These are phyloP conservation scores for Phrynocephalus forsythii DNA, from an alignment of 2,797 vertebrate species.

Conservation along the genomic window DNA sequence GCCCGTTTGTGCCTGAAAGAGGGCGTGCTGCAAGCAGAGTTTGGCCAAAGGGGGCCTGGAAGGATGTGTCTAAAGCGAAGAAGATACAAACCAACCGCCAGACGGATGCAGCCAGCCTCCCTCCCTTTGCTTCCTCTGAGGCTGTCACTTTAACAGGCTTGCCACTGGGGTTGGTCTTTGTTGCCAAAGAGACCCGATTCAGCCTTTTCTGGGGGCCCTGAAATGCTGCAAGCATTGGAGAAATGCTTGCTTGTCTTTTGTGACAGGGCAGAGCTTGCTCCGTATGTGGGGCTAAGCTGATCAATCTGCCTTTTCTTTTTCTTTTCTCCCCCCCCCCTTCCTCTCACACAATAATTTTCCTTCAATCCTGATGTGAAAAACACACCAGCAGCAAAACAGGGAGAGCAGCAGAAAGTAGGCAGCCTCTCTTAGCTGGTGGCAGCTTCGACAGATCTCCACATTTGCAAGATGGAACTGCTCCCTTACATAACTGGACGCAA, in stretches of 20 bases:
- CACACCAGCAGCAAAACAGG: constrained; percentile 85
- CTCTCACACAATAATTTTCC: constrained; percentile 59
- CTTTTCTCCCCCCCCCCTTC: constrained; percentile 73
- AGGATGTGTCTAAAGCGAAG: not conserved
- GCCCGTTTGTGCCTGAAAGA: no score
- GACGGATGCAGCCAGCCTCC: not conserved
- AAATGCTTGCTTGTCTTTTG: constrained; percentile 83
- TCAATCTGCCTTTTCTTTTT: constrained; percentile 83
- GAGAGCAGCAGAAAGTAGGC: constrained; percentile 86
- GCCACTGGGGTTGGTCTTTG: constrained; percentile 70
- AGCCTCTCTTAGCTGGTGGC: constrained; percentile 65
- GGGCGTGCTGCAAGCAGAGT: not conserved
- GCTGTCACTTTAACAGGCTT: constrained; percentile 73
- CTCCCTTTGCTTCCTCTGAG: not conserved
- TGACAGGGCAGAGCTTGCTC: constrained; percentile 85
- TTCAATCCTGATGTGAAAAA: constrained; percentile 59
- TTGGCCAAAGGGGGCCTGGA: not conserved
- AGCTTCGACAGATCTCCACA: constrained; percentile 65
- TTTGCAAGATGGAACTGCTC: constrained; percentile 51
- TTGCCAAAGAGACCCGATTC: constrained; percentile 78
- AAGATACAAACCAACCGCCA: constrained; percentile 30
- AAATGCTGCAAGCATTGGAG: constrained; percentile 79
- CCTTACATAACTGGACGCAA: constrained; percentile 62
- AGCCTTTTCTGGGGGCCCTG: constrained; percentile 75
- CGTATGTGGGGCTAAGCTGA: constrained; percentile 86